These are phyloP conservation scores for Alligator sinensis DNA, from an alignment of 2,113 vertebrate species.

Conservation along the genomic window DNA sequence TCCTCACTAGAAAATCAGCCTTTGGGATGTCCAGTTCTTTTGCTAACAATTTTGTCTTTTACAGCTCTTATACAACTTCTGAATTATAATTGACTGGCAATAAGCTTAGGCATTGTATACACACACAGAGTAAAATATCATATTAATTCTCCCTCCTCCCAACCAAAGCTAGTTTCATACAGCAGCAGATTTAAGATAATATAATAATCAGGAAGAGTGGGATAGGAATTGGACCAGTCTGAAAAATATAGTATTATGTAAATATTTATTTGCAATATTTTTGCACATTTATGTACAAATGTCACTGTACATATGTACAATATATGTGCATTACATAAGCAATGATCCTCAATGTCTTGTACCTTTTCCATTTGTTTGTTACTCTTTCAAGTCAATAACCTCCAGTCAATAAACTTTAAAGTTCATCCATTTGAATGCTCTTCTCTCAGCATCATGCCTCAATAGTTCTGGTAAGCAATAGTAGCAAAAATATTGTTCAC, in stretches of 20 bases:
- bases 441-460: background rate
- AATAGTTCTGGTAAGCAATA: background rate
- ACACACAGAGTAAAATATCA: conserved; percentile 3
- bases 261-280: background rate
- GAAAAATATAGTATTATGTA: background rate
- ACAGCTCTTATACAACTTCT: conserved; percentile 37
- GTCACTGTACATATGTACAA: background rate
- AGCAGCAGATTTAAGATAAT: background rate
- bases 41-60: conserved; percentile 74
- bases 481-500: background rate
- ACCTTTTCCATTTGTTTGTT: background rate
- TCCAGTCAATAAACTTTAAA: background rate
- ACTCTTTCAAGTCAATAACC: background rate
- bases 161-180: background rate
- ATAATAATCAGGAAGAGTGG: background rate
- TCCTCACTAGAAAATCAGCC: conserved; percentile 71
- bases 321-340: background rate
- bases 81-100: conserved; percentile 59
- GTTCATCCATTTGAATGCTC: background rate
- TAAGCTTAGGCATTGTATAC: conserved; percentile 38
- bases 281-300: background rate
- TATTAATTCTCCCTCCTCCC: no score
- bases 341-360: background rate
- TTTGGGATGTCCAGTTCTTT: conserved; percentile 70
- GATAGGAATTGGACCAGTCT: background rate